phyloP scores from a whole-genome alignment of 2,888 invertebrate species.

The Erynnis tages region DNA sequence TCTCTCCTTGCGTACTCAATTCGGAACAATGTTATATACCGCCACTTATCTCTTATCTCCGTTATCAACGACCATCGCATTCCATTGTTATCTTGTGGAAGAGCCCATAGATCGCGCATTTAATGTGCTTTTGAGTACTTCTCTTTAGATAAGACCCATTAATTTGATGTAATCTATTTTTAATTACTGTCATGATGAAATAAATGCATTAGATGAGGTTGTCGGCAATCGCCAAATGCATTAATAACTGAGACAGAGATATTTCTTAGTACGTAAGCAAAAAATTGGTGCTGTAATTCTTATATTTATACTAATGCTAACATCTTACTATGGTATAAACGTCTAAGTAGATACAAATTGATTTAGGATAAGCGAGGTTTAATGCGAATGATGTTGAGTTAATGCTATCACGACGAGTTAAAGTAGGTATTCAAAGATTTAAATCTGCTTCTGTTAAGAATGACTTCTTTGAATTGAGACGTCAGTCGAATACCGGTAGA shows the following conservation, averaged over 20 bases:
- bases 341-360: slow-evolving; percentile 1
- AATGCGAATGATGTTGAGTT: not conserved
- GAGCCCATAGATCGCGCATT: slow-evolving; percentile 54
- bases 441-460: slow-evolving; percentile 5
- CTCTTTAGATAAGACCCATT: slow-evolving; percentile 59
- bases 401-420: not conserved
- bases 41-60: slow-evolving; percentile 63
- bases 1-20: slow-evolving; percentile 52
- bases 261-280: not conserved
- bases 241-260: slow-evolving; percentile 5
- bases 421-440: not conserved
- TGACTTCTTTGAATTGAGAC: slow-evolving; percentile 2
- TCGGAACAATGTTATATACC: slow-evolving; percentile 62
- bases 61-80: slow-evolving; percentile 64
- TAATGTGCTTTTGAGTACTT: slow-evolving; percentile 63
- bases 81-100: slow-evolving; percentile 62
- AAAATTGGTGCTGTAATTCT: not conserved
- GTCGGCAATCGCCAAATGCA: not conserved
- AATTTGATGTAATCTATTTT: slow-evolving; percentile 57
- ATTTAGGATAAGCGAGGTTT: not conserved
- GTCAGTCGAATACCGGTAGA: slow-evolving; percentile 2
- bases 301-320: not conserved
- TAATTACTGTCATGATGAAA: slow-evolving; percentile 41
- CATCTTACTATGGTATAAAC: not conserved
- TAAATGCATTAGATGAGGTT: slow-evolving; percentile 5